Evolutionary conservation across 1,140 invertebrate species (phyloP).

Genomic region (fruit fly (Drosophila melanogaster)): DNA sequence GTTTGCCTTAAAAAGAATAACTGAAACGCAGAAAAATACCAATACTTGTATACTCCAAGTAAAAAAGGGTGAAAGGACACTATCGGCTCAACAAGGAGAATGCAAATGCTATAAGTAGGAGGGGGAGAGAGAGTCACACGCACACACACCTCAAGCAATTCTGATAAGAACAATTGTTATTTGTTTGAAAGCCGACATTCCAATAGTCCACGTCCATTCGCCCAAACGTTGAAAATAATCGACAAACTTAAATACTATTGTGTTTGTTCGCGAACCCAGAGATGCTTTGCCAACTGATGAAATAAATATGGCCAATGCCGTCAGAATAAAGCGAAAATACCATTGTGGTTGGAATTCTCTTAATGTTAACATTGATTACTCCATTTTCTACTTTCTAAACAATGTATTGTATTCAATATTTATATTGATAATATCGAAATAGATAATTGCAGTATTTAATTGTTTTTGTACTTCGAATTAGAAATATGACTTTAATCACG

Average conservation of each 20-base stretch:
- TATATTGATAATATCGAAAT: too few relatives aligned
- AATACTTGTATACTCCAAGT: background rate
- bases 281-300: conserved; percentile 17
- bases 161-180: conserved; percentile 72
- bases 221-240: conserved; percentile 4
- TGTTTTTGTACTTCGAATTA: background rate
- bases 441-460: too few relatives aligned
- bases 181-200: conserved; percentile 71
- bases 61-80: background rate
- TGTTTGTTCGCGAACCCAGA: background rate
- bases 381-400: too few relatives aligned
- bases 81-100: background rate
- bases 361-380: too few relatives aligned
- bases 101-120: conserved; percentile 3
- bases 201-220: conserved; percentile 58
- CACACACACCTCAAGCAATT: conserved; percentile 50
- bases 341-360: too few relatives aligned
- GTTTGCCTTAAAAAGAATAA: conserved; percentile 44
- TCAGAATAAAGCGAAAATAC: background rate
- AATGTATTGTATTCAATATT: too few relatives aligned
- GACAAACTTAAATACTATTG: conserved; percentile 2
- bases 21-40: conserved; percentile 3
- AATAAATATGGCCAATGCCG: conserved; percentile 5
- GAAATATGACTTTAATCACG: conserved; percentile 4
- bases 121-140: conserved; percentile 7